A percentile compares a stretch with the other conserved stretches of the same genome.
Conservation (phyloP, 2,888 invertebrate species). For the Dryococelus australis region DNA sequence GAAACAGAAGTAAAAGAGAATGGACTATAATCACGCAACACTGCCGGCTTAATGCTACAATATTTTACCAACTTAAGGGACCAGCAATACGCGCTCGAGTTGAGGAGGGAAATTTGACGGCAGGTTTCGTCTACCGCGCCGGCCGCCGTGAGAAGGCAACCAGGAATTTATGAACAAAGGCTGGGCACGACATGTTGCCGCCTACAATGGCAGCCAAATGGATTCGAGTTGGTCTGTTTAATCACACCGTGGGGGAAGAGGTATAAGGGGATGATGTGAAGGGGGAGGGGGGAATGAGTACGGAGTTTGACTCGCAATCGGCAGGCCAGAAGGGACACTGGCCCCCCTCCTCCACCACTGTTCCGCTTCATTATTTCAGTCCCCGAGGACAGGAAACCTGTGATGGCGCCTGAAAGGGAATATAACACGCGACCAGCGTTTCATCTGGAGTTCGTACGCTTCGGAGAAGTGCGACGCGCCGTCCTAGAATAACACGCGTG, state of each 20-base stretch:
- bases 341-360: neutral
- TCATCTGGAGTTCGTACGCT: no score
- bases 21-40: no score
- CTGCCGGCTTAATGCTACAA: no score
- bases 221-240: neutral
- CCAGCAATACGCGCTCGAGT: no score
- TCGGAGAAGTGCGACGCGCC: no score
- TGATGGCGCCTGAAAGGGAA: neutral
- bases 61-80: no score
- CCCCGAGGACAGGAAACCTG: neutral
- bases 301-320: constrained; percentile 1
- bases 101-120: neutral
- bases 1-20: no score
- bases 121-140: neutral
- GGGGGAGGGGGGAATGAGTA: neutral
- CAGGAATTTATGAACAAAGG: constrained; percentile 4
- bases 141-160: neutral
- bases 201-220: neutral
- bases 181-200: neutral
- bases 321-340: neutral
- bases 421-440: no score
- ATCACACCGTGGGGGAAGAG: neutral
- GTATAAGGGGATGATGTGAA: no score
- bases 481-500: no score
- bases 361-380: neutral